These are phyloP conservation scores for Trigoniulus corallinus DNA, from an alignment of 1,140 invertebrate species.

Conservation along the genomic window DNA sequence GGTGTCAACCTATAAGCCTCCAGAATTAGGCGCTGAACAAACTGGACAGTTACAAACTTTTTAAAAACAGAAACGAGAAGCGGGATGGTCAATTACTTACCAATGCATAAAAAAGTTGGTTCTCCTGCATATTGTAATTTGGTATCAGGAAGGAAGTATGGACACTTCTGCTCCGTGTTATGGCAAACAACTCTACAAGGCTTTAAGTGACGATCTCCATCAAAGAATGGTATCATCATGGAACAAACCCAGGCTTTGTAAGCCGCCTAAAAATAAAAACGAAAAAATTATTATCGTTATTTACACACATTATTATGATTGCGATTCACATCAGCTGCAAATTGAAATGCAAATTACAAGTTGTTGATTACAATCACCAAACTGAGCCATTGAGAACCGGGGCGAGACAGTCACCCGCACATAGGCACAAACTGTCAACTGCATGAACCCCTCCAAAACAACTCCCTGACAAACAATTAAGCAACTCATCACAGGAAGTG, in stretches of 20 bases:
- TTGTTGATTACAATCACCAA: too few species aligned
- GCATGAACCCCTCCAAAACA: too few species aligned
- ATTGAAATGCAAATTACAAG: too few species aligned
- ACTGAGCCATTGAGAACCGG: too few species aligned
- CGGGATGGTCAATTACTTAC: constrained; percentile 28
- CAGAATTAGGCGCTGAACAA: too few species aligned
- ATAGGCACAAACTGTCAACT: too few species aligned
- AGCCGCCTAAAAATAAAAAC: constrained; percentile 43
- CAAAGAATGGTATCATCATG: constrained; percentile 60
- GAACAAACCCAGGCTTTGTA: constrained; percentile 75
- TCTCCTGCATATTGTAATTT: constrained; percentile 72
- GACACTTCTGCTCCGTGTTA: constrained; percentile 69
- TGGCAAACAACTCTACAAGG: constrained; percentile 67
- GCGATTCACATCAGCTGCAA: too few species aligned
- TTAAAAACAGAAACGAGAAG: not conserved
- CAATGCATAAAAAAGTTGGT: constrained; percentile 70
- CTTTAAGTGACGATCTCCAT: constrained; percentile 33
- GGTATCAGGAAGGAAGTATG: constrained; percentile 69
- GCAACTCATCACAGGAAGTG: too few species aligned
- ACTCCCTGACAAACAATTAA: too few species aligned
- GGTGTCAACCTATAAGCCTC: too few species aligned
- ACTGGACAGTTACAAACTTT: not conserved
- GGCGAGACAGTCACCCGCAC: too few species aligned
- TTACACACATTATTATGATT: too few species aligned
- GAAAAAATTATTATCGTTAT: not conserved